Evolutionary conservation across 2,797 vertebrate genomes (phyloP).

Genomic region (Orientallactaga sibirica): DNA sequence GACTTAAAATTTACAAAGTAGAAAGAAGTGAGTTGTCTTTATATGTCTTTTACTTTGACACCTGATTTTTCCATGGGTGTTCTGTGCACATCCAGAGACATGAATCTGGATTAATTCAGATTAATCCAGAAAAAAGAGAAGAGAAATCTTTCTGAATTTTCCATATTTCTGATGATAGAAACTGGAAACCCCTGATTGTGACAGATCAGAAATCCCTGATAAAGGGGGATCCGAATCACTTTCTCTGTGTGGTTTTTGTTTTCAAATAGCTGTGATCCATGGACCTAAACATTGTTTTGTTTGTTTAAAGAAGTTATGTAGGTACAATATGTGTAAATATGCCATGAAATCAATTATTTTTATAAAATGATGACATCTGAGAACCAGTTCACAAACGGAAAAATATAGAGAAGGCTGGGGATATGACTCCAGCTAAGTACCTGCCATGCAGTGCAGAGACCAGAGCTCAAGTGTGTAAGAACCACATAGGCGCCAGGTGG

Average conservation of each 20-base stretch:
- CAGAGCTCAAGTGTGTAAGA: too few relatives aligned
- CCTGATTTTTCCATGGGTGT: background rate
- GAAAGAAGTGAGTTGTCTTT: background rate
- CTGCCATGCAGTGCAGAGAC: too few relatives aligned
- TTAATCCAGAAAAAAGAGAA: constrained; percentile 5
- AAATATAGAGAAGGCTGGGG: background rate
- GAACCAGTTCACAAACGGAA: background rate
- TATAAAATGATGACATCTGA: background rate
- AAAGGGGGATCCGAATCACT: background rate
- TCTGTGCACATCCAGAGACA: background rate
- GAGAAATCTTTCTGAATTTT: background rate
- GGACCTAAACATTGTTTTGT: background rate
- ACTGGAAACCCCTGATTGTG: background rate
- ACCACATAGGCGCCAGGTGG: too few relatives aligned
- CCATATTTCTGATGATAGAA: background rate
- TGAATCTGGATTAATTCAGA: constrained; percentile 11
- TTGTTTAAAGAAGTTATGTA: background rate
- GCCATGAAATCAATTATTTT: constrained; percentile 11
- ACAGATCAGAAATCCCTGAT: too few relatives aligned
- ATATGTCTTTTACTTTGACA: background rate
- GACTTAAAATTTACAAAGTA: constrained; percentile 16
- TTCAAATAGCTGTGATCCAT: background rate
- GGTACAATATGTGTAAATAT: background rate
- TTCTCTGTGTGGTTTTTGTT: background rate
- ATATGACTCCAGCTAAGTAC: too few relatives aligned